Conservation (phyloP, 1,140 invertebrate species). For the Oppia nitens region DNA sequence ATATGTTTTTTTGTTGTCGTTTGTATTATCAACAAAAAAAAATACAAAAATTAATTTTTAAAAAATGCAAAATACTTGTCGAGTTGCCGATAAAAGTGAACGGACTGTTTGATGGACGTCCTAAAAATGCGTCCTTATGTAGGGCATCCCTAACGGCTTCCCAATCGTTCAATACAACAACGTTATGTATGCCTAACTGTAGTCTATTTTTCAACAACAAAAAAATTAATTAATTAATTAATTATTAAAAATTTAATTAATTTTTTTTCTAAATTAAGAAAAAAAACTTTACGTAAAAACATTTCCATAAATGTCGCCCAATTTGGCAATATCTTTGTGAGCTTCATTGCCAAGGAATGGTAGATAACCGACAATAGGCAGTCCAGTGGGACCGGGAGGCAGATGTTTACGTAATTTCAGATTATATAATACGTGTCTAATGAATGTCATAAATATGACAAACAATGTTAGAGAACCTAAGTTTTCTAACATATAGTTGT, state of each 20-base stretch:
- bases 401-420: constrained; percentile 3
- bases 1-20: too few relatives aligned
- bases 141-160: constrained; percentile 17
- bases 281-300: constrained; percentile 13
- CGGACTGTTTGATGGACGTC: constrained; percentile 1
- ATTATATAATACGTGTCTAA: neutral
- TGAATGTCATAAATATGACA: neutral
- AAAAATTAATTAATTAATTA: neutral
- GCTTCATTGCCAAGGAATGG: constrained; percentile 16
- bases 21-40: too few relatives aligned
- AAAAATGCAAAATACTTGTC: neutral
- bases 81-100: neutral
- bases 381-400: constrained; percentile 18
- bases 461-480: neutral
- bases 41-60: too few relatives aligned
- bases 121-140: constrained; percentile 14
- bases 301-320: constrained; percentile 16
- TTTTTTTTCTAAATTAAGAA: too few relatives aligned
- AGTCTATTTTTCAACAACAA: constrained; percentile 5
- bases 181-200: constrained; percentile 13
- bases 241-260: neutral
- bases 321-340: constrained; percentile 3
- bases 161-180: constrained; percentile 19
- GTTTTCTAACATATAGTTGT: constrained; percentile 3
- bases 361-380: constrained; percentile 20